A percentile compares a stretch with the other conserved stretches of the same genome.
These are phyloP conservation scores for Tachina fera DNA, from an alignment of 2,888 invertebrate species.

Conservation along the genomic window DNA sequence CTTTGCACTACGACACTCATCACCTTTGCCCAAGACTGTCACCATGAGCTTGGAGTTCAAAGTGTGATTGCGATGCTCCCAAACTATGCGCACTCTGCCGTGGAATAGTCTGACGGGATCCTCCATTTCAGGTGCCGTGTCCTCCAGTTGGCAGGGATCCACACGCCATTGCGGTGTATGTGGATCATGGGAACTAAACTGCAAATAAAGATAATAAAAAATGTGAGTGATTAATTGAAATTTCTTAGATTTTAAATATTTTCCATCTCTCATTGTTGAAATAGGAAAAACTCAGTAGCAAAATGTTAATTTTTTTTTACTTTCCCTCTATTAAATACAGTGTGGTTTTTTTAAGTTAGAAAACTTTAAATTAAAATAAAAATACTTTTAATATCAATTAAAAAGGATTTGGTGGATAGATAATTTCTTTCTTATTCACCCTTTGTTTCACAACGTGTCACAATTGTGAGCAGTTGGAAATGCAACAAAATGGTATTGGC, in stretches of 20 bases:
- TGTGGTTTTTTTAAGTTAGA: too few relatives aligned
- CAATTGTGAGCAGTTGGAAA: too few relatives aligned
- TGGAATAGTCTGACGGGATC: constrained; percentile 85
- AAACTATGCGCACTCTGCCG: constrained; percentile 85
- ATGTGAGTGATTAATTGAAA: not conserved
- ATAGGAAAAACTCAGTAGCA: not conserved
- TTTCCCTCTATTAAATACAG: too few relatives aligned
- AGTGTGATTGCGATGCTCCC: constrained; percentile 82
- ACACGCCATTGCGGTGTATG: constrained; percentile 84
- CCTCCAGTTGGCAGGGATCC: constrained; percentile 84
- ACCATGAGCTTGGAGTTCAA: constrained; percentile 81
- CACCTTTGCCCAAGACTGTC: constrained; percentile 82
- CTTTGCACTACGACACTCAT: constrained; percentile 78
- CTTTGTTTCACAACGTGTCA: too few relatives aligned
- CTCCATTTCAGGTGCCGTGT: constrained; percentile 84
- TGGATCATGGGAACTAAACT: constrained; percentile 81
- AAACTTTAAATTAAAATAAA: too few relatives aligned
- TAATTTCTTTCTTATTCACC: too few relatives aligned
- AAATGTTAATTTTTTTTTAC: not conserved
- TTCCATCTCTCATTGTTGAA: not conserved
- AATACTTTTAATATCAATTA: too few relatives aligned
- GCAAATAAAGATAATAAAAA: constrained; percentile 39
- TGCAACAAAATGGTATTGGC: too few relatives aligned
- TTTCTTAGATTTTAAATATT: not conserved
- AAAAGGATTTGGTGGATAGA: too few relatives aligned